phyloP scores from a whole-genome alignment of 1,140 invertebrate genomes.

The Meloidogyne hapla region DNA sequence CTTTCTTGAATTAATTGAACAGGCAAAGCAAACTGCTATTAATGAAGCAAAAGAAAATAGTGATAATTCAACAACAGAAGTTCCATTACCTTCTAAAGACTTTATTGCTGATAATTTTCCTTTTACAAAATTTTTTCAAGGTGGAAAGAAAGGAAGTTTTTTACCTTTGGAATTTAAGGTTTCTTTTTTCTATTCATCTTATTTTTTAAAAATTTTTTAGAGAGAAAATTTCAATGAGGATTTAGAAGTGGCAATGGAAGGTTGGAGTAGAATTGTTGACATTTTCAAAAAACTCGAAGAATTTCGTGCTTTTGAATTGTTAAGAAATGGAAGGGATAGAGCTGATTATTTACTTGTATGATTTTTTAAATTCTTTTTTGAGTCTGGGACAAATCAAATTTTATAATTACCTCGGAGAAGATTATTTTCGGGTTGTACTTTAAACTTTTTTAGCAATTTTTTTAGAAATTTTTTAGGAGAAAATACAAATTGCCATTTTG shows the following conservation, averaged over 20 bases:
- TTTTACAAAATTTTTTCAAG: conserved; percentile 84
- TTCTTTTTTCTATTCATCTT: neutral
- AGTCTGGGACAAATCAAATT: neutral
- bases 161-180: conserved; percentile 25
- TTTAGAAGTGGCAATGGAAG: conserved; percentile 84
- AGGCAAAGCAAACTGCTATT: conserved; percentile 29
- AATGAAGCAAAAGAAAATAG: neutral
- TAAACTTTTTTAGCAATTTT: too few relatives aligned
- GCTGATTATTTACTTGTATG: conserved; percentile 79
- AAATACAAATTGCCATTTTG: conserved; percentile 26
- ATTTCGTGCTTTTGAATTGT: conserved; percentile 89
- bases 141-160: conserved; percentile 68
- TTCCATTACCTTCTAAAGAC: neutral
- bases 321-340: conserved; percentile 92
- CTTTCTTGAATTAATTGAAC: conserved; percentile 72
- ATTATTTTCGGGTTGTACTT: too few relatives aligned
- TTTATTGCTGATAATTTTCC: conserved; percentile 73
- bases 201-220: conserved; percentile 25
- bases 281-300: conserved; percentile 96
- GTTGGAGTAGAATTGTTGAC: conserved; percentile 88
- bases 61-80: neutral
- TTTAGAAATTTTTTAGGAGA: conserved; percentile 2
- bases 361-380: neutral
- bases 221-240: conserved; percentile 77
- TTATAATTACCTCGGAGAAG: too few relatives aligned